Evolutionary conservation across 2,113 vertebrate species (phyloP).

Genomic region (Pygoscelis antarcticus): DNA sequence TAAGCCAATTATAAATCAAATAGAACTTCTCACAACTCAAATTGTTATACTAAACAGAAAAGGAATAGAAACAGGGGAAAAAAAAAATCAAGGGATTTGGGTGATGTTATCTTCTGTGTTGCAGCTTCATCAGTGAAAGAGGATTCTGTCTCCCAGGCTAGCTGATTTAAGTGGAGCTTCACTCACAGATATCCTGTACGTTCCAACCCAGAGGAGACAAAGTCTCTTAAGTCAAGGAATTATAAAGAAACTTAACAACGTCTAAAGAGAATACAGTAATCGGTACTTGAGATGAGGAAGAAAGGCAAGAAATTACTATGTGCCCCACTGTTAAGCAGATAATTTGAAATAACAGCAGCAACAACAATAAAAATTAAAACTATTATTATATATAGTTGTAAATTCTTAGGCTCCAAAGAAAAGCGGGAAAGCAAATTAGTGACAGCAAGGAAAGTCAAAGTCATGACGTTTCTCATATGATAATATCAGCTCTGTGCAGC

Average conservation of each 20-base stretch:
- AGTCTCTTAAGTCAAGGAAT: not conserved
- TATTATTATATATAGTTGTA: not conserved
- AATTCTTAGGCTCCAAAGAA: not conserved
- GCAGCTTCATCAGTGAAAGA: not conserved
- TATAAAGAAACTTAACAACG: not conserved
- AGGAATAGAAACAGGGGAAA: not conserved
- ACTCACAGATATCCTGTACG: not conserved
- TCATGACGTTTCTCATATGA: conserved; percentile 21
- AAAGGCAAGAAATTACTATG: not conserved
- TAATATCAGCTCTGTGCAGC: conserved; percentile 24
- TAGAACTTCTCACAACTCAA: not conserved
- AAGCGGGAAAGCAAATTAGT: not conserved
- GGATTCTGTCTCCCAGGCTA: not conserved
- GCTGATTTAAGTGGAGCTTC: not conserved
- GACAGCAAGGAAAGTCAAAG: conserved; percentile 21
- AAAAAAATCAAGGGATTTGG: not conserved
- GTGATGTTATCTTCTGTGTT: not conserved
- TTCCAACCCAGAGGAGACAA: not conserved
- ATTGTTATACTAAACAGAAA: not conserved
- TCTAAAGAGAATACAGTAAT: not conserved
- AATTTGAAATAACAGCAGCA: not conserved
- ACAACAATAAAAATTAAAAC: not conserved
- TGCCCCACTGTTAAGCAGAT: not conserved
- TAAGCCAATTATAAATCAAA: not conserved
- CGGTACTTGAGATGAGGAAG: not conserved